Base-by-base conservation (phyloP, 2,888 invertebrate genomes). In the Nephrotoma flavescens region DNA sequence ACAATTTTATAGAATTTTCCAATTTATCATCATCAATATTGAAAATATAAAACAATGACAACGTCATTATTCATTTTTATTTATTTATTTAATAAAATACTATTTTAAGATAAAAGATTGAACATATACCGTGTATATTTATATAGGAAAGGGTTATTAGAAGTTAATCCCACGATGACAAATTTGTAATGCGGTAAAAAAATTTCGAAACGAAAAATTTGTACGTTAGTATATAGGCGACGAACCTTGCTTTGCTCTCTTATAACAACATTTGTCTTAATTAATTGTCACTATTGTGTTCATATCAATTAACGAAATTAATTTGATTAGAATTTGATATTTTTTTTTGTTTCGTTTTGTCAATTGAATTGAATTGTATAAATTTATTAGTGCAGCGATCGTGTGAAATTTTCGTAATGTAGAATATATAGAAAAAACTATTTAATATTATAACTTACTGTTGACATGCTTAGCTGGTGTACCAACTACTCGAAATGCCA, bases 401-500 rank as follows among this genome's bases (percentile, higher is more conserved):
- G 71, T 31, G 71, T 71, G 9, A 71, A 9, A 15, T 52, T 52
- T 11, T 71, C 31, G 31, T 2, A 31, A 31, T 31, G 31, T 31
- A 31, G 15, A 0, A 4, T 7, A 31, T 31, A 31, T 31, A 31
- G 31, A 3, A 31, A 31, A 31, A 31, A 31, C n/a, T 31, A 31
- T 52, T 31, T 31, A 31, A 71, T 19, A 71, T 9, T 41, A 42
- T 19, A 45, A 92, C 94, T 93, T 92, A 95, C 95, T 95, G 88
- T 92, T 94, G 7, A 93, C 90, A 89, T 94, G 93, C 90, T 93
- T 94, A 0, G 94, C 94, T 11, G 96, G 96, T 52, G 96, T 95
- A 86, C 97, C 97, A 89, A 96, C 96, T 6, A 97, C 95, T 88
- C 97, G 93, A 89, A 97, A 97, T 4, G 96, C 96, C 85, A 97